Base-by-base conservation (phyloP, 2,797 vertebrate species). In the Catostomus latipinnis region DNA sequence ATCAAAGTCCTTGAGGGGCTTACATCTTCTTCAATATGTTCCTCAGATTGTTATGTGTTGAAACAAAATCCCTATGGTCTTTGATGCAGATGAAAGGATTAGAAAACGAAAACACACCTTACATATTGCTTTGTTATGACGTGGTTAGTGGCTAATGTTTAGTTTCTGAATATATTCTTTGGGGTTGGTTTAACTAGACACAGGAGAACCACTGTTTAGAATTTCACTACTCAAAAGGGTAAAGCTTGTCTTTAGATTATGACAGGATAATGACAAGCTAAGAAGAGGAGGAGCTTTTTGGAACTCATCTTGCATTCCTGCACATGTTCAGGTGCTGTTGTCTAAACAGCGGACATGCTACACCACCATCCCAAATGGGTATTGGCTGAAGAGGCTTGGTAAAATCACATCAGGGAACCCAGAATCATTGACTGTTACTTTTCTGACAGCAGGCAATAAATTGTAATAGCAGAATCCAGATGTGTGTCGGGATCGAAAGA, bases 1-100 rank as follows among this genome's bases (percentile, higher is more conserved):
- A 91, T 92, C 89, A 92, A 92, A 93, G 91, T 82, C 82, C 83
- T 83, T 82, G 22, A 68, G 8, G 81, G 11, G 82, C 34, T 49
- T 12, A 34, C 34, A 53, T 82, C 65, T 9, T 90, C 83, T 72
- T 72, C 43, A 85, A 78, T 43, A 82, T 43, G 61, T 75, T 82
- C 50, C 56, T 66, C 86, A 86, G 82, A 81, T 63, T 86, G 83
- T 83, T 86, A 66, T 85, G 71, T 88, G 85, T 86, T 76, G 83
- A 88, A 87, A 90, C 84, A 89, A 81, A 61, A 74, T 48, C 77
- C 80, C 34, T 76, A 48, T 62, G 13, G 46, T 58, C 81, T 78
- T 52, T 13, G 65, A 54, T 80, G 66, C 82, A 71, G 67, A 77
- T 81, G 75, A 60, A 6, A 78, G 46, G 54, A 76, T 50, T 46